A percentile compares a stretch with the other conserved stretches of the same genome.
Conservation (phyloP, 2,888 invertebrate genomes). For the Piscicola geometra region DNA sequence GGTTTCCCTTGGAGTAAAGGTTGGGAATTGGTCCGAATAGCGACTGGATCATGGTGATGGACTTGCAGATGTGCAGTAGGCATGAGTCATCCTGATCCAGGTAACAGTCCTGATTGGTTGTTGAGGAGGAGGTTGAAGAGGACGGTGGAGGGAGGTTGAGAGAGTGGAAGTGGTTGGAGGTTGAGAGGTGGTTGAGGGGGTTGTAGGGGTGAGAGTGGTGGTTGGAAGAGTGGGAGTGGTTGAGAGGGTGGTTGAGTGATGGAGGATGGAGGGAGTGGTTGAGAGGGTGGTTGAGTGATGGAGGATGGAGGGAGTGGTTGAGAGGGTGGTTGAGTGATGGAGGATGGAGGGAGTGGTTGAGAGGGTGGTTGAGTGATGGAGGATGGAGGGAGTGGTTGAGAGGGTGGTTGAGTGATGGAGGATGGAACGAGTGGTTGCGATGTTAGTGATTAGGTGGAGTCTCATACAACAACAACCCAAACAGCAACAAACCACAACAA, state of each 20-base stretch:
- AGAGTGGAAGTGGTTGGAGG: no score
- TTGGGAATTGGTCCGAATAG: conserved; percentile 82
- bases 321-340: no score
- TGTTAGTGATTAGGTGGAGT: no score
- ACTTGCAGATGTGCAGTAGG: conserved; percentile 79
- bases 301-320: no score
- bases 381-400: no score
- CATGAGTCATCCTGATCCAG: conserved; percentile 84
- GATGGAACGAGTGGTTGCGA: no score
- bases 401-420: no score
- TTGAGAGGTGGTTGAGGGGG: not conserved
- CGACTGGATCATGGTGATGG: conserved; percentile 77
- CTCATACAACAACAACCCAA: no score
- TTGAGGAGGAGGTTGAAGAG: not conserved
- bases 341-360: no score
- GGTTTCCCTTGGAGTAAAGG: conserved; percentile 79
- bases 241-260: not conserved
- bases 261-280: not conserved
- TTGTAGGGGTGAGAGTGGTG: no score
- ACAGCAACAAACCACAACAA: no score
- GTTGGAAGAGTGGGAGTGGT: not conserved
- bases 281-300: not conserved
- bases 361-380: no score
- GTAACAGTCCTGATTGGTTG: conserved; percentile 67
- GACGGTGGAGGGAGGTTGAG: not conserved